A percentile compares a stretch with the other conserved stretches of the same genome.
phyloP scores from a whole-genome alignment of 2,113 vertebrate species.

The Lophochroa leadbeateri region DNA sequence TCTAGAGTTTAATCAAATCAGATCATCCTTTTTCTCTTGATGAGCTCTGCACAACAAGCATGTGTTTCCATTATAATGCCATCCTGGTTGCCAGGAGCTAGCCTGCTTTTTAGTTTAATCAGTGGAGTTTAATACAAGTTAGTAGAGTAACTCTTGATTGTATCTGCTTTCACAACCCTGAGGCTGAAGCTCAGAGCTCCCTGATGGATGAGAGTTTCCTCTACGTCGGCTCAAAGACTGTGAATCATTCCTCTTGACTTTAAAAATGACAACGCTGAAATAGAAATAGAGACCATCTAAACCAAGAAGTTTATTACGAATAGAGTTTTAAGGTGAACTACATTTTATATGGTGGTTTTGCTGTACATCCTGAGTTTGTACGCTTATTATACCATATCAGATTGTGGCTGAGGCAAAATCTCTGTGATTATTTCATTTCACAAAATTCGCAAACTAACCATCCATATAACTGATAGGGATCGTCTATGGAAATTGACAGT shows the following conservation, averaged over 20 bases:
- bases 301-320: background rate
- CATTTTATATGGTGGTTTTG: background rate
- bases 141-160: background rate
- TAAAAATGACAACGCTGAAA: background rate
- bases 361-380: background rate
- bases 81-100: background rate
- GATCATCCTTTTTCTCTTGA: background rate
- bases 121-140: background rate
- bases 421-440: background rate
- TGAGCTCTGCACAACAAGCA: background rate
- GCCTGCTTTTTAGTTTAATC: background rate
- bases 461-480: background rate
- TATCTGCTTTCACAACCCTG: background rate
- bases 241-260: background rate
- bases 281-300: background rate
- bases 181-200: background rate
- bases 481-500: background rate
- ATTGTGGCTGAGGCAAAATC: background rate
- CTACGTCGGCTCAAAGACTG: background rate
- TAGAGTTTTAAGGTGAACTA: background rate
- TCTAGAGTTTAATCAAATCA: background rate
- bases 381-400: background rate
- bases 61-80: background rate
- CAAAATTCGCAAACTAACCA: background rate
- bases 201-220: background rate